phyloP scores from a whole-genome alignment of 2,888 invertebrate genomes.

The Polydrusus tereticollis region DNA sequence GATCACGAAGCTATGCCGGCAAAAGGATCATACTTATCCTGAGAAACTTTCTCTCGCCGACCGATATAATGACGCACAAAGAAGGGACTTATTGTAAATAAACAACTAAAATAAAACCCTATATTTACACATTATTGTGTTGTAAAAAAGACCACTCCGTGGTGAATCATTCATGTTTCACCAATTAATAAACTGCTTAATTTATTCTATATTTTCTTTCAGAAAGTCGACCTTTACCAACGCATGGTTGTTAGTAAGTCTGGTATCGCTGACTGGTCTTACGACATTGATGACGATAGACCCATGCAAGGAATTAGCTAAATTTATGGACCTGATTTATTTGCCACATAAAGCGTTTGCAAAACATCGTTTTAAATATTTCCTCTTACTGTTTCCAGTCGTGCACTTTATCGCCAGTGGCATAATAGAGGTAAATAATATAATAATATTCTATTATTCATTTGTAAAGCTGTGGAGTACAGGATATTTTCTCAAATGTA shows the following conservation, averaged over 20 bases:
- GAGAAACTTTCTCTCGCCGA: too few relatives aligned
- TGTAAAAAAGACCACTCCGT: too few relatives aligned
- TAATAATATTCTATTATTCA: too few relatives aligned
- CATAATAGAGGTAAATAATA: constrained; percentile 72
- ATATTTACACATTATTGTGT: too few relatives aligned
- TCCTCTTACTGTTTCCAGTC: constrained; percentile 72
- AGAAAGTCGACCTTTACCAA: constrained; percentile 75
- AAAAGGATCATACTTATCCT: too few relatives aligned
- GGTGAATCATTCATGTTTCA: neutral
- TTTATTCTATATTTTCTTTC: constrained; percentile 17
- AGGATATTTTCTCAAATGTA: too few relatives aligned
- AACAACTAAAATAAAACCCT: too few relatives aligned
- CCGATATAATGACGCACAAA: too few relatives aligned
- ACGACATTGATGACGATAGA: constrained; percentile 72
- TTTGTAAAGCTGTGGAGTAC: too few relatives aligned
- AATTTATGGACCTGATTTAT: constrained; percentile 71
- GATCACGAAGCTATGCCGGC: too few relatives aligned
- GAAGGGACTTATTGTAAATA: too few relatives aligned
- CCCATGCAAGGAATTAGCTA: constrained; percentile 70
- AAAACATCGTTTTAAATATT: constrained; percentile 67
- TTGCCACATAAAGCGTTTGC: constrained; percentile 64
- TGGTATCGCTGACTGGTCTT: constrained; percentile 71
- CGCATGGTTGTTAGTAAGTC: constrained; percentile 72
- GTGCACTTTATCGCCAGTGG: constrained; percentile 72
- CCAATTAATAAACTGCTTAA: neutral